A percentile compares a stretch with the other conserved stretches of the same genome.
phyloP scores from a whole-genome alignment of 2,797 vertebrate species.

The Tokudaia muenninki region DNA sequence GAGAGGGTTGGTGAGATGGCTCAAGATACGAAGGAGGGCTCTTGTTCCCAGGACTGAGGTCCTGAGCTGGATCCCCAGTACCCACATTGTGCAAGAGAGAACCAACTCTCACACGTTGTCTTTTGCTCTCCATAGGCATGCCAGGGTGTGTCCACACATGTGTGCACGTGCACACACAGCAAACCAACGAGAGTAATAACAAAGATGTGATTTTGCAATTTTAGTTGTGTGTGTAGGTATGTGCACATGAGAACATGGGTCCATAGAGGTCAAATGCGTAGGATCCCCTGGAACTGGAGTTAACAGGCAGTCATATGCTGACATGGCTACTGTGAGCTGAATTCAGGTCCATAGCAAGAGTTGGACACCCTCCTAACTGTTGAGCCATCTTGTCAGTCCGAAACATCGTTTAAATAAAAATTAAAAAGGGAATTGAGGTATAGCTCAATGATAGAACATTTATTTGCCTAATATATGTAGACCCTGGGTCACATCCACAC shows the following conservation, averaged over 20 bases:
- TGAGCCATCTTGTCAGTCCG: background rate
- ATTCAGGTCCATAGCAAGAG: background rate
- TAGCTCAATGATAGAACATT: background rate
- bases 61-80: background rate
- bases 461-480: background rate
- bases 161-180: accelerated
- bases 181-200: background rate
- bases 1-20: background rate
- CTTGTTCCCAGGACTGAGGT: background rate
- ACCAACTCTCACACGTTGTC: background rate
- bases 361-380: background rate
- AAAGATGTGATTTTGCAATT: background rate
- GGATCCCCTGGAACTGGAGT: background rate
- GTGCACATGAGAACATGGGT: background rate
- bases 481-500: background rate
- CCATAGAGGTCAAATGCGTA: background rate
- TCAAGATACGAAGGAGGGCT: no score
- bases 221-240: background rate
- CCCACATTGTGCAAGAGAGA: background rate
- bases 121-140: background rate
- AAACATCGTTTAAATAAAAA: background rate
- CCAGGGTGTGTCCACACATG: background rate
- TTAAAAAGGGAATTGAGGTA: background rate
- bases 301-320: background rate
- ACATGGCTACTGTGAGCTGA: background rate